A percentile compares a stretch with the other conserved stretches of the same genome.
phyloP scores from a whole-genome alignment of 2,888 invertebrate genomes.

The Cephus rjabovi region DNA sequence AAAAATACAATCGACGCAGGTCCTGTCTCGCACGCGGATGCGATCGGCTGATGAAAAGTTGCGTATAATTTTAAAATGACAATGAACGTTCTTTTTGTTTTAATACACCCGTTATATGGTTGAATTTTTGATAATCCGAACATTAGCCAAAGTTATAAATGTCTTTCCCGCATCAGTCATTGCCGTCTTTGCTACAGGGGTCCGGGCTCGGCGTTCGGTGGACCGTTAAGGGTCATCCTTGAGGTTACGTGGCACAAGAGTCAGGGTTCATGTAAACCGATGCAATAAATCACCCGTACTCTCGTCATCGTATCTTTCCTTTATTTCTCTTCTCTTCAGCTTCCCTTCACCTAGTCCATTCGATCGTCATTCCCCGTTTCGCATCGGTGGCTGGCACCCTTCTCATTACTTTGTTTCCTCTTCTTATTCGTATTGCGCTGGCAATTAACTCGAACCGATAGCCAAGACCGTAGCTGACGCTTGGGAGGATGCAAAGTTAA shows the following conservation, averaged over 20 bases:
- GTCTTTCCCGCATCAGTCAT: background rate
- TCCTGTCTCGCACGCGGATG: no score
- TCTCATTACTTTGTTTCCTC: background rate
- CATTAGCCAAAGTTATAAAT: constrained; percentile 1
- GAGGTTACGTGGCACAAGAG: constrained; percentile 36
- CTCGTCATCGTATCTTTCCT: constrained; percentile 12
- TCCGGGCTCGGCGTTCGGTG: background rate
- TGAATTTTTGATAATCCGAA: background rate
- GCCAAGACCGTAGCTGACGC: background rate
- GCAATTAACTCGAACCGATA: background rate
- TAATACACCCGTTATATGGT: background rate
- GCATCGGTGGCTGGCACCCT: background rate
- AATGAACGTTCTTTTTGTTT: background rate
- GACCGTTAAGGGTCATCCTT: constrained; percentile 14
- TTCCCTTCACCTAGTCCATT: background rate
- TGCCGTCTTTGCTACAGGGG: background rate
- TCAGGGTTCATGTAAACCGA: constrained; percentile 46
- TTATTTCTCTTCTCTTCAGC: background rate
- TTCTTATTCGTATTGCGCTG: background rate
- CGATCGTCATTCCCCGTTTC: background rate
- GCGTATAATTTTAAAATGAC: background rate
- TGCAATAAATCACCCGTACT: constrained; percentile 38
- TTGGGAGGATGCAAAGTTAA: background rate
- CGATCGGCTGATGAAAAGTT: background rate
- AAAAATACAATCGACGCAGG: no score